Conservation (phyloP, 2,888 invertebrate genomes). For the Epinotia nisella region DNA sequence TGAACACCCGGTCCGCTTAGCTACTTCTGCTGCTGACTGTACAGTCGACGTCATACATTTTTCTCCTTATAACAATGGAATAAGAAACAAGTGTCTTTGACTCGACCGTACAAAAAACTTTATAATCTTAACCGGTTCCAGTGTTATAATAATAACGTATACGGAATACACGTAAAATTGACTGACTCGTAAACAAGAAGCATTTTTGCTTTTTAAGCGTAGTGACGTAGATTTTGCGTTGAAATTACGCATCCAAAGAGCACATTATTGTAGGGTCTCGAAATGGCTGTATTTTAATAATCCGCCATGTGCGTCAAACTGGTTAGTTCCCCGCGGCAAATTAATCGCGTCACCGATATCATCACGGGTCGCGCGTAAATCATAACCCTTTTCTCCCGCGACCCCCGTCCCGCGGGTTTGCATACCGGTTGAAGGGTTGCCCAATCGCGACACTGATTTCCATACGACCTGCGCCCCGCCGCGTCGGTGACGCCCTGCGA, state of each 20-base stretch:
- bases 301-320: slow-evolving; percentile 31
- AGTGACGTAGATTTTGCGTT: background rate
- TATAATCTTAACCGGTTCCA: background rate
- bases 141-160: background rate
- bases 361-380: slow-evolving; percentile 44
- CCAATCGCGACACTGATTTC: slow-evolving; percentile 40
- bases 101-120: background rate
- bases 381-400: slow-evolving; percentile 36
- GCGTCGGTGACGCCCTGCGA: slow-evolving; percentile 26
- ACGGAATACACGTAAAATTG: too few relatives aligned
- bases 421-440: slow-evolving; percentile 33
- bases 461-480: slow-evolving; percentile 36
- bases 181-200: background rate
- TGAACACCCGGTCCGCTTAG: too few relatives aligned
- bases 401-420: slow-evolving; percentile 28
- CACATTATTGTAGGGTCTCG: background rate
- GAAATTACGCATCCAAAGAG: background rate
- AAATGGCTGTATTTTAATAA: slow-evolving; percentile 28
- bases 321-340: slow-evolving; percentile 32
- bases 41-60: too few relatives aligned
- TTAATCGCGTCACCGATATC: slow-evolving; percentile 43
- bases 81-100: background rate
- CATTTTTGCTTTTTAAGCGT: background rate
- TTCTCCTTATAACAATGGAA: too few relatives aligned
- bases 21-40: too few relatives aligned